Base-by-base conservation (phyloP, 2,797 vertebrate species). In the Stomatorhinus walkeri region DNA sequence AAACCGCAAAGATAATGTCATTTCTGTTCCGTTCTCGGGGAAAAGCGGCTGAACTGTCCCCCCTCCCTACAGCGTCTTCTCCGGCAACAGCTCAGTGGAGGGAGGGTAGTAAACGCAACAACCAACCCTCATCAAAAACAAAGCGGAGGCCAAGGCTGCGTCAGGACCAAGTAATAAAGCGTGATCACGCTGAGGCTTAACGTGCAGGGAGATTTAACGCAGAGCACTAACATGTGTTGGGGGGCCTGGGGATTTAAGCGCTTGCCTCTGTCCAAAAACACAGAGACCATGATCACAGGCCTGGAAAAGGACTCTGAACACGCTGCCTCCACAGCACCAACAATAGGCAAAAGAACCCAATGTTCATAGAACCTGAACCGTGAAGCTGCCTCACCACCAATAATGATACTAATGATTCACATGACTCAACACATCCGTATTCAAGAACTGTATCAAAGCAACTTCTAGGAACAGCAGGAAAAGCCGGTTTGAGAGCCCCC, bases 81-180 rank as follows among this genome's bases (percentile, higher is more conserved):
- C 91, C 83, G 88, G 87, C 51, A 64, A 49, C 89, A 93, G 89
- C 88, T 76, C 92, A 91, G 90, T 89, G 87, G 90, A 90, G 88
- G 89, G 40, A 87, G 87, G 87, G 76, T 92, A 91, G 79, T 88
- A 87, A 89, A 93, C 93, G 93, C 91, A 92, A 92, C 92, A 90
- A 88, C 88, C 91, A 90, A 89, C 40, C 51, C 56, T 49, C 81
- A 24, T 40, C 88, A 52, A 91, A 86, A 87, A 88, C 84, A 84
- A 89, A 89, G 61, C 9, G 19, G 49, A 1, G 40, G 40, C 22
- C 79, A 43, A 52, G 28, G 52, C 46, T n/a, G 19, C 16, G 59
- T 43, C 56, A 64, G 86, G 43, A 36, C 40, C 51, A 36, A 28
- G 51, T 54, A 87, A 87, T 59, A 79, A 43, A 43, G 68, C 32